Evolutionary conservation across 2,888 invertebrate species (phyloP).

Genomic region (Holacanthella duospinosa): DNA sequence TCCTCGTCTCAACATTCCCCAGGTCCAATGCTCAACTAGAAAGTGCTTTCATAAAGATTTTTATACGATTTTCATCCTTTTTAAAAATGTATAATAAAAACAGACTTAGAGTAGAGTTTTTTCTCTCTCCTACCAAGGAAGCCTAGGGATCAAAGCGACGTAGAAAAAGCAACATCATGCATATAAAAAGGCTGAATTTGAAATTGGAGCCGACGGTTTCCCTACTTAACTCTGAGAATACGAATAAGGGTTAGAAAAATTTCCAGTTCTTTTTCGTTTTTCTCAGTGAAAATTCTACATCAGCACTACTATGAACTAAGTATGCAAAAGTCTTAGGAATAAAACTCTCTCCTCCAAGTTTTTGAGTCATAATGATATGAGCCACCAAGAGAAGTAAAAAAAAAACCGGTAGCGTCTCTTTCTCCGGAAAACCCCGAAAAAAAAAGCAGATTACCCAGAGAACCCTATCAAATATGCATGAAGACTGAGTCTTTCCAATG

Average conservation of each 20-base stretch:
- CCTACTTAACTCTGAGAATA: slow-evolving; percentile 3
- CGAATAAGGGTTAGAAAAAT: background rate
- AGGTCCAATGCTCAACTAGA: no score
- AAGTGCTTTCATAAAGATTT: background rate
- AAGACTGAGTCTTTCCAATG: background rate
- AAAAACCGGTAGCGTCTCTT: no score
- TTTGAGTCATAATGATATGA: slow-evolving; percentile 3
- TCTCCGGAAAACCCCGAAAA: no score
- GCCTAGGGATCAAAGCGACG: background rate
- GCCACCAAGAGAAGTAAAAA: no score
- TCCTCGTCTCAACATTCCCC: no score
- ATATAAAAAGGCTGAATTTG: slow-evolving; percentile 16
- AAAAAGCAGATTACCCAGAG: background rate
- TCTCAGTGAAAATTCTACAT: background rate
- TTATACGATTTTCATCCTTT: background rate
- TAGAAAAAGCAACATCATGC: background rate
- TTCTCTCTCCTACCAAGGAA: no score
- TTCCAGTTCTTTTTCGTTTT: background rate
- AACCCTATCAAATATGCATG: slow-evolving; percentile 3
- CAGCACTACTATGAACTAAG: no score
- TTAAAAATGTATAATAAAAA: background rate
- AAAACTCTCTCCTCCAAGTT: no score
- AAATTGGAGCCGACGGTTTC: slow-evolving; percentile 32
- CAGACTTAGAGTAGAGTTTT: background rate
- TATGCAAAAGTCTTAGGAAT: background rate